These are phyloP conservation scores for Plusia festucae DNA, from an alignment of 2,888 invertebrate species.

Conservation along the genomic window DNA sequence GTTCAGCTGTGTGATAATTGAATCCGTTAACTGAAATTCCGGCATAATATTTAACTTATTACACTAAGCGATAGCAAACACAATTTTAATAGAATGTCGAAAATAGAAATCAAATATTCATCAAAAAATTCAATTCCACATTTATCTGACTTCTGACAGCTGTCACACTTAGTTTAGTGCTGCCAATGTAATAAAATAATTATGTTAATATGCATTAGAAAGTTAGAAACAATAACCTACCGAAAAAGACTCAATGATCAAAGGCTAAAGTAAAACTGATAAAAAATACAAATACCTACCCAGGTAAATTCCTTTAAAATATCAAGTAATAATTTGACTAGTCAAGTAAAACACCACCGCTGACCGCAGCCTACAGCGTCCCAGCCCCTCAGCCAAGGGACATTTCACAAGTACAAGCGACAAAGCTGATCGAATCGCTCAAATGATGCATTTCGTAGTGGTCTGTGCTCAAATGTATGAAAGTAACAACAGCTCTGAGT, in stretches of 20 bases:
- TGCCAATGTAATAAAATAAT: conserved; percentile 2
- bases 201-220: background rate
- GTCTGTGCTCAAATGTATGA: too few species aligned
- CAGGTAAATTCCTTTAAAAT: too few species aligned
- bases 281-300: too few species aligned
- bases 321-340: too few species aligned
- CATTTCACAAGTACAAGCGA: too few species aligned
- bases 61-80: conserved; percentile 22
- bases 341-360: too few species aligned
- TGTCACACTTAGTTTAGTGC: conserved; percentile 24
- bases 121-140: conserved; percentile 26
- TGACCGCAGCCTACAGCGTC: too few species aligned
- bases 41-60: conserved; percentile 70
- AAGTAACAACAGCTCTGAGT: too few species aligned
- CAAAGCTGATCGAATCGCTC: too few species aligned
- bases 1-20: conserved; percentile 79
- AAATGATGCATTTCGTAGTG: too few species aligned
- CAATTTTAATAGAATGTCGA: conserved; percentile 19
- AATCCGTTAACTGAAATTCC: conserved; percentile 78
- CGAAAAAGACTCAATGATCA: background rate
- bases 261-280: too few species aligned
- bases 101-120: conserved; percentile 29
- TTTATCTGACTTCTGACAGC: conserved; percentile 11
- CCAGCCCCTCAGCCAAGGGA: too few species aligned
- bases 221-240: background rate